Evolutionary conservation across 2,113 vertebrate genomes (phyloP).

Genomic region (Chiloscyllium plagiosum): DNA sequence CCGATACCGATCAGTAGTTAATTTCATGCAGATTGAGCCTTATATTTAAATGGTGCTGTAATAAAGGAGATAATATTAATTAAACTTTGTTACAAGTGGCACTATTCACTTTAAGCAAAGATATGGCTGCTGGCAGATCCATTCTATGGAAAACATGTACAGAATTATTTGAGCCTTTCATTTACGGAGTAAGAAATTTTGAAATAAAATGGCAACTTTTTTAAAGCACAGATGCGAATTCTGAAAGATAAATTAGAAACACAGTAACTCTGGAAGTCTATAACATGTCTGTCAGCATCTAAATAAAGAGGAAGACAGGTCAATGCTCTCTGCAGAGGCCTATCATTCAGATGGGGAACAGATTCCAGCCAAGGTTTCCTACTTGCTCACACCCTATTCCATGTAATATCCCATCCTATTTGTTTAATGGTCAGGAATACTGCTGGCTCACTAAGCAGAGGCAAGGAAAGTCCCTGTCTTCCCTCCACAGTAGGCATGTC

Average conservation of each 20-base stretch:
- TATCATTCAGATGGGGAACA: neutral
- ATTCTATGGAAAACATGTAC: neutral
- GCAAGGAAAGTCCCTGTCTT: neutral
- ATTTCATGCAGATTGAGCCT: neutral
- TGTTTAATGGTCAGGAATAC: neutral
- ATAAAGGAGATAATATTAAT: slow-evolving; percentile 24
- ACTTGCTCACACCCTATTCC: neutral
- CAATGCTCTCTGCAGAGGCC: neutral
- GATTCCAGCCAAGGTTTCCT: neutral
- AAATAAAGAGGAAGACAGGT: neutral
- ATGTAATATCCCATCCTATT: neutral
- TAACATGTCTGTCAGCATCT: neutral
- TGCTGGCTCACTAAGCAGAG: neutral
- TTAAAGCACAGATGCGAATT: neutral
- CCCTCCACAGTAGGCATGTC: neutral
- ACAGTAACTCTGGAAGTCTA: neutral
- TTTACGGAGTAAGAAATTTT: neutral
- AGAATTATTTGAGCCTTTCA: neutral
- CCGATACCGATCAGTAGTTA: slow-evolving; percentile 27
- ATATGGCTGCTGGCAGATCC: neutral
- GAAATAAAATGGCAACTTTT: neutral
- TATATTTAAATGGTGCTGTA: slow-evolving; percentile 18
- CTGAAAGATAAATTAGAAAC: neutral
- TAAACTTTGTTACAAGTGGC: slow-evolving; percentile 14
- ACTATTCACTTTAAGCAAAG: slow-evolving; percentile 18